phyloP scores from a whole-genome alignment of 2,888 invertebrate species.

The Mesorhabditis belari region DNA sequence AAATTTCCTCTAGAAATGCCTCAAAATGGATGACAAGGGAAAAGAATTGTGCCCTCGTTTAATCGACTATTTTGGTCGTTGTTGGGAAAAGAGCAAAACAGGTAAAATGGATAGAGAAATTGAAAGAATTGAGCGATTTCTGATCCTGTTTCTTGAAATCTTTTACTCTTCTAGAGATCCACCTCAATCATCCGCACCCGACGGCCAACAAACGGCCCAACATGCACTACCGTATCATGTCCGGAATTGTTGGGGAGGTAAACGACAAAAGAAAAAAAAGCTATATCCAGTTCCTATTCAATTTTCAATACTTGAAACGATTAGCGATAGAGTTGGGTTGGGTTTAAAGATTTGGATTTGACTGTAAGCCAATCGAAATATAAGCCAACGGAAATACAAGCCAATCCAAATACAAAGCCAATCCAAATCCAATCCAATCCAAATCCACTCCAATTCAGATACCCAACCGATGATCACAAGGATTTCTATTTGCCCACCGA shows the following conservation, averaged over 20 bases:
- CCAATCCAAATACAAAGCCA: too few species aligned
- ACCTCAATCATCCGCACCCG: background rate
- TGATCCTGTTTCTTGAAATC: too few species aligned
- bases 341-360: background rate
- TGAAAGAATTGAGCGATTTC: too few species aligned
- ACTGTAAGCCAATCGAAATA: too few species aligned
- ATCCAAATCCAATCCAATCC: too few species aligned
- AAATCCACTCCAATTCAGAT: slow-evolving; percentile 69
- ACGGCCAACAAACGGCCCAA: background rate
- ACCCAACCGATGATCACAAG: slow-evolving; percentile 59
- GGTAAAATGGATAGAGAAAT: too few species aligned
- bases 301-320: too few species aligned
- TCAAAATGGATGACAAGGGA: slow-evolving; percentile 43
- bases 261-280: too few species aligned
- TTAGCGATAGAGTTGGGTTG: background rate
- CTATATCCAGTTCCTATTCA: too few species aligned
- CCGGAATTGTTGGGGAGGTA: slow-evolving; percentile 35
- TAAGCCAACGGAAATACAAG: too few species aligned
- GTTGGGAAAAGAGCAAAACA: slow-evolving; percentile 65
- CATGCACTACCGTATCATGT: slow-evolving; percentile 15
- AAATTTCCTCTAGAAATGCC: too few species aligned
- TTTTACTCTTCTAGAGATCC: background rate
- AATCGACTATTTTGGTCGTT: slow-evolving; percentile 87
- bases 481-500: slow-evolving; percentile 95
- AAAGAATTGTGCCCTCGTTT: slow-evolving; percentile 62